Percentiles rank a stretch among this genome's conserved stretches.
phyloP scores from a whole-genome alignment of 1,140 invertebrate species.

The Ips nitidus region DNA sequence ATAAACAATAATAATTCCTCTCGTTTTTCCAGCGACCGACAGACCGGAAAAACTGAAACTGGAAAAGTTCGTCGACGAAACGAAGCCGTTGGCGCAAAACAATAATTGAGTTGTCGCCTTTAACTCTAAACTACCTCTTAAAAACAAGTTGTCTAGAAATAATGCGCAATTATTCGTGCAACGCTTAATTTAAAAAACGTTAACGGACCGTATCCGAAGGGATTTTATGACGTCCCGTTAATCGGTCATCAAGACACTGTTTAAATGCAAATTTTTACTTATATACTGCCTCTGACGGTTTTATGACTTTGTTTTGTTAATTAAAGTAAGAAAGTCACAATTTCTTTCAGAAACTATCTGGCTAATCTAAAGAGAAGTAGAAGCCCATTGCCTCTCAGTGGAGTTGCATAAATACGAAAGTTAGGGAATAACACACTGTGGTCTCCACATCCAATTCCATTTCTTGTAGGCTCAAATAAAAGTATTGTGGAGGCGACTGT shows the following conservation, averaged over 20 bases:
- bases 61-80: no score
- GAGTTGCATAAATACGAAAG: no score
- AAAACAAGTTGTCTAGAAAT: constrained; percentile 5
- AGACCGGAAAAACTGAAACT: no score
- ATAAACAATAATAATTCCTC: no score
- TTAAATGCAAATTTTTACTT: constrained; percentile 1
- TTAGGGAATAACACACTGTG: no score
- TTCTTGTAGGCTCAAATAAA: no score
- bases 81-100: background rate
- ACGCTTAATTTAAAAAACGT: background rate
- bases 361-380: no score
- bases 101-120: constrained; percentile 5
- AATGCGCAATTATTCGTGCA: background rate
- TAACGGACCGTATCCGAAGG: background rate
- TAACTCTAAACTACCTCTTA: background rate
- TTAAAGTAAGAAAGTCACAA: background rate
- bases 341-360: background rate
- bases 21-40: no score
- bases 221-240: background rate
- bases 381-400: no score
- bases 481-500: no score
- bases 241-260: background rate
- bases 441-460: no score
- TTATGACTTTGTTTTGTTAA: background rate
- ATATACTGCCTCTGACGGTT: no score